A percentile compares a stretch with the other conserved stretches of the same genome.
phyloP scores from a whole-genome alignment of 2,113 vertebrate genomes.

The Phasianus colchicus region DNA sequence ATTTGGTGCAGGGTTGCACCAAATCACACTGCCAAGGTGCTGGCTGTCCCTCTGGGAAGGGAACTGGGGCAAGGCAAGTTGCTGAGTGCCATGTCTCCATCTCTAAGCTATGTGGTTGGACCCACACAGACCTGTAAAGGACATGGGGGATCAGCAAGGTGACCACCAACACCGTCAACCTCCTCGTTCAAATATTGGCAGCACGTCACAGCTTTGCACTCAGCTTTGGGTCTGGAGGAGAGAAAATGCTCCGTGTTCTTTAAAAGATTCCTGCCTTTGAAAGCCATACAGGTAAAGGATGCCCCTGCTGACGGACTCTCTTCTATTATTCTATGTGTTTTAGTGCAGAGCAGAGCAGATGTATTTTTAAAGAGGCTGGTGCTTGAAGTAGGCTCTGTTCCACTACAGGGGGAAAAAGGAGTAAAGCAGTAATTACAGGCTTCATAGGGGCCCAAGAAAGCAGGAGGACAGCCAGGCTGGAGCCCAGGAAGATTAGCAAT shows the following conservation, averaged over 20 bases:
- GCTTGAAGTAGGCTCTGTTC: constrained; percentile 35
- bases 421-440: constrained; percentile 9
- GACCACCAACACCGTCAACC: background rate
- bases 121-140: background rate
- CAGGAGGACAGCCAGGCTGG: background rate
- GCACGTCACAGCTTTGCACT: background rate
- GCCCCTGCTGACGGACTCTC: background rate
- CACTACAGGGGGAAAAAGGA: constrained; percentile 20
- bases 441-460: background rate
- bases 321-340: constrained; percentile 69
- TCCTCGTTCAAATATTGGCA: background rate
- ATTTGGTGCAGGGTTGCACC: background rate
- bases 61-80: background rate
- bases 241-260: background rate
- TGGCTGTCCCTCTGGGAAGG: too few relatives aligned
- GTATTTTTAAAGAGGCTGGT: constrained; percentile 57
- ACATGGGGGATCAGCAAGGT: background rate
- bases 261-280: constrained; percentile 19
- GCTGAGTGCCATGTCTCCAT: background rate
- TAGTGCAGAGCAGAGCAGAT: constrained; percentile 18
- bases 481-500: background rate
- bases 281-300: background rate
- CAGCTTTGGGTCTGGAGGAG: background rate
- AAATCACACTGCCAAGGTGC: accelerated
- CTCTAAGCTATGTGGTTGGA: background rate